These are phyloP conservation scores for Gallinago stenura DNA, from an alignment of 2,797 vertebrate genomes.

Conservation along the genomic window DNA sequence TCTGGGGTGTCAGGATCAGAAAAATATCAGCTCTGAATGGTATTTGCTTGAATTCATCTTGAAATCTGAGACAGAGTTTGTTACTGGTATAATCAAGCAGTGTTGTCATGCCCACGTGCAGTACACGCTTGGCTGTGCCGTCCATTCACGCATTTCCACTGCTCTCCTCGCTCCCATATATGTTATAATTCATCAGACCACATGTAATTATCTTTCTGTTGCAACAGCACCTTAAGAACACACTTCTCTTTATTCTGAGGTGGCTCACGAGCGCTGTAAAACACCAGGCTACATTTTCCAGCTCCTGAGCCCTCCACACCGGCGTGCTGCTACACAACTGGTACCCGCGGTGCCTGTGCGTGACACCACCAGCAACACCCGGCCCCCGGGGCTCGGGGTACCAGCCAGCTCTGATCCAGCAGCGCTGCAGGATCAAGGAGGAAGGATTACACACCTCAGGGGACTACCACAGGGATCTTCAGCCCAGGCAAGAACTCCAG, in stretches of 20 bases:
- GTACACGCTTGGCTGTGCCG: neutral
- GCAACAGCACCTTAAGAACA: neutral
- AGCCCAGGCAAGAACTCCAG: neutral
- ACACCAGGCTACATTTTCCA: neutral
- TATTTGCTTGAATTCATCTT: neutral
- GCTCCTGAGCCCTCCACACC: neutral
- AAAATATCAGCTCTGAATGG: neutral
- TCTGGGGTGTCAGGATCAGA: neutral
- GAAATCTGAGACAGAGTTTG: neutral
- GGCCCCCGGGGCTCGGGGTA: neutral
- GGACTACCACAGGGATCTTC: neutral
- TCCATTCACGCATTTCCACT: neutral
- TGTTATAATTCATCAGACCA: neutral
- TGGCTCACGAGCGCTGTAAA: neutral
- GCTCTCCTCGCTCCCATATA: neutral
- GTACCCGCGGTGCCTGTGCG: neutral
- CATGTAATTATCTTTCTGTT: neutral
- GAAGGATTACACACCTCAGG: neutral
- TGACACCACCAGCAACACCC: rapidly evolving
- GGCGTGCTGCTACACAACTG: neutral
- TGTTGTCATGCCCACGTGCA: neutral
- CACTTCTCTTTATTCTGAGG: neutral
- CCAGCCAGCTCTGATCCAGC: neutral
- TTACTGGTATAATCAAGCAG: neutral
- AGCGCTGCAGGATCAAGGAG: neutral